phyloP scores from a whole-genome alignment of 92 coral and sea anemone species.

The Zoanthus sansibaricus region DNA sequence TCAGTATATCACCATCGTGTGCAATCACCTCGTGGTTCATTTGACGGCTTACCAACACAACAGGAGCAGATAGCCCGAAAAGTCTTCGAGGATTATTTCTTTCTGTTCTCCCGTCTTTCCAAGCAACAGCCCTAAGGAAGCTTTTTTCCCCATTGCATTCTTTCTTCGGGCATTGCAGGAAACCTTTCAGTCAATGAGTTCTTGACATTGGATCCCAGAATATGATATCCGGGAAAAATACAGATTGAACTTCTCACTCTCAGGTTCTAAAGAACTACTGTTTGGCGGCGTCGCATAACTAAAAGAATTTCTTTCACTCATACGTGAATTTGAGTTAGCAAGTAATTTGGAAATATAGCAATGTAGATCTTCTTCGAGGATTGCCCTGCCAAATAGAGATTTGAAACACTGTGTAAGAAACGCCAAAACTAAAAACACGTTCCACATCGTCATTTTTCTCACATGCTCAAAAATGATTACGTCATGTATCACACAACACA shows the following conservation, averaged over 20 bases:
- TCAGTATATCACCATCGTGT: constrained; percentile 47
- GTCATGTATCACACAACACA: neutral
- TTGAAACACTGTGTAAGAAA: neutral
- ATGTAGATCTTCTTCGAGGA: constrained; percentile 1
- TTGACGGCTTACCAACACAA: constrained; percentile 51
- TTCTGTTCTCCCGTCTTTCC: constrained; percentile 64
- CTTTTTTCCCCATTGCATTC: constrained; percentile 39
- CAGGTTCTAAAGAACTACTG: neutral
- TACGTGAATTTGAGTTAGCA: neutral
- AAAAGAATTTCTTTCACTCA: neutral
- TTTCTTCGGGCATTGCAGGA: constrained; percentile 55
- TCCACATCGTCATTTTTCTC: constrained; percentile 3
- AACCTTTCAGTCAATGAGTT: constrained; percentile 41
- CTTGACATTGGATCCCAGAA: constrained; percentile 59
- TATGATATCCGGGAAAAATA: constrained; percentile 45
- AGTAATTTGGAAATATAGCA: neutral
- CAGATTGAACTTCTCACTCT: constrained; percentile 4
- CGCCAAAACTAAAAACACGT: neutral
- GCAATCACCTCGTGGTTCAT: constrained; percentile 62
- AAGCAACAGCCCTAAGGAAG: constrained; percentile 59
- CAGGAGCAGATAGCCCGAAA: constrained; percentile 47
- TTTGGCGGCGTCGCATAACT: neutral
- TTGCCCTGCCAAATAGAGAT: neutral
- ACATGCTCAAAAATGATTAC: neutral
- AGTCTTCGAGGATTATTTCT: constrained; percentile 44